Conservation (phyloP, 2,888 invertebrate species). For the Hartigia nigra region DNA sequence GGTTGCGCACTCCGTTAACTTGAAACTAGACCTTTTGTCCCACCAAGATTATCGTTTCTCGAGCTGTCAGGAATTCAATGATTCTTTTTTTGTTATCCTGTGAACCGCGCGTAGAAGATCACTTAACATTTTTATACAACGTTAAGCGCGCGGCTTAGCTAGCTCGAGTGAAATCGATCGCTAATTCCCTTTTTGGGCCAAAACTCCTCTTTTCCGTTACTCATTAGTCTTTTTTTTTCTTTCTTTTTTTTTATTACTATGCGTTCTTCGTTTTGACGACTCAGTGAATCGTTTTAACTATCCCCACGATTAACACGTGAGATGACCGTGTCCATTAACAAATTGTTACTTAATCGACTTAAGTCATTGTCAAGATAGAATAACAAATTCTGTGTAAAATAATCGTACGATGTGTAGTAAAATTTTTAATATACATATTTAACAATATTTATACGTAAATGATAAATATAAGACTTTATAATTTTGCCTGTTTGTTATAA, state of each 20-base stretch:
- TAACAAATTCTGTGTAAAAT: conserved; percentile 63
- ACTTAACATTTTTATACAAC: conserved; percentile 63
- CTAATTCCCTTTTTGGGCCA: background rate
- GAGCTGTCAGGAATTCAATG: background rate
- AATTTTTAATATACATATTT: conserved; percentile 60
- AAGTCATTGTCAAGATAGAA: conserved; percentile 57
- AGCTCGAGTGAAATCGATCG: background rate
- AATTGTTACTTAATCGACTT: conserved; percentile 57
- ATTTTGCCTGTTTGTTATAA: conserved; percentile 46
- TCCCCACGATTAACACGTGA: conserved; percentile 3
- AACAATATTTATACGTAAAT: conserved; percentile 58
- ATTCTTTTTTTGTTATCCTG: conserved; percentile 12
- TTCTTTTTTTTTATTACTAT: background rate
- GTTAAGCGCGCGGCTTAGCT: conserved; percentile 32
- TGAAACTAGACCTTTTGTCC: background rate
- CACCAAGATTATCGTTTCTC: background rate
- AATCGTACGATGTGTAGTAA: conserved; percentile 61
- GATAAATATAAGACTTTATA: conserved; percentile 53
- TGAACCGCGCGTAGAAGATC: conserved; percentile 39
- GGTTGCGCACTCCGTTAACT: too few species aligned
- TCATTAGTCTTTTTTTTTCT: background rate
- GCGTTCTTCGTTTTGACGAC: conserved; percentile 19
- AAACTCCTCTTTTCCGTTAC: background rate
- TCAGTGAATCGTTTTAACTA: conserved; percentile 27
- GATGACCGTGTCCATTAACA: conserved; percentile 52